Evolutionary conservation across 2,888 invertebrate species (phyloP).

Genomic region (Ophion obscuratus): DNA sequence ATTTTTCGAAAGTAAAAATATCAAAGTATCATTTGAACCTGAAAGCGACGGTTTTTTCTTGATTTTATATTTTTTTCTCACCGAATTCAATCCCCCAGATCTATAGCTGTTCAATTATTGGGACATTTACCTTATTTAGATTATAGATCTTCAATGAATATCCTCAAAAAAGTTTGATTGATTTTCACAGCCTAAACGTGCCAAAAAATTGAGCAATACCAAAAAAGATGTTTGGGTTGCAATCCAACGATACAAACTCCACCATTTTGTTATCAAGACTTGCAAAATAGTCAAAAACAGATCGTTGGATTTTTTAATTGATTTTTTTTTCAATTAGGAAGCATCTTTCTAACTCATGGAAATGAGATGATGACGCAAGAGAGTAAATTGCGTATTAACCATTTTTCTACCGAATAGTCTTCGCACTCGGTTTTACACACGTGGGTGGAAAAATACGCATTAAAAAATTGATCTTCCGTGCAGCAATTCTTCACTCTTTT

Average conservation of each 20-base stretch:
- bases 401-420: not conserved
- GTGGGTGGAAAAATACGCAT: not conserved
- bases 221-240: not conserved
- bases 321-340: not conserved
- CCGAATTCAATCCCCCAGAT: no score
- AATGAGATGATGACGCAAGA: not conserved
- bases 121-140: no score
- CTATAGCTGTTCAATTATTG: no score
- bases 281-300: not conserved
- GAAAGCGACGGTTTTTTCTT: no score
- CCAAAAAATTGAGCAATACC: no score
- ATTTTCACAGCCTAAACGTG: no score
- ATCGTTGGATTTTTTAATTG: not conserved
- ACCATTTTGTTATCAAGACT: not conserved
- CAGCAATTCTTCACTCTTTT: not conserved
- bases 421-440: not conserved
- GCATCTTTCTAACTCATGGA: not conserved
- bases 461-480: slow-evolving; percentile 15
- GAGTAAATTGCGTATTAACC: not conserved
- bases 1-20: no score
- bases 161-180: not conserved
- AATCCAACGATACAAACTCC: not conserved
- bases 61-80: no score
- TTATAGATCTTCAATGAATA: not conserved
- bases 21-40: no score